Base-by-base conservation (phyloP, 2,113 vertebrate species). In the Oceanodroma tethys region DNA sequence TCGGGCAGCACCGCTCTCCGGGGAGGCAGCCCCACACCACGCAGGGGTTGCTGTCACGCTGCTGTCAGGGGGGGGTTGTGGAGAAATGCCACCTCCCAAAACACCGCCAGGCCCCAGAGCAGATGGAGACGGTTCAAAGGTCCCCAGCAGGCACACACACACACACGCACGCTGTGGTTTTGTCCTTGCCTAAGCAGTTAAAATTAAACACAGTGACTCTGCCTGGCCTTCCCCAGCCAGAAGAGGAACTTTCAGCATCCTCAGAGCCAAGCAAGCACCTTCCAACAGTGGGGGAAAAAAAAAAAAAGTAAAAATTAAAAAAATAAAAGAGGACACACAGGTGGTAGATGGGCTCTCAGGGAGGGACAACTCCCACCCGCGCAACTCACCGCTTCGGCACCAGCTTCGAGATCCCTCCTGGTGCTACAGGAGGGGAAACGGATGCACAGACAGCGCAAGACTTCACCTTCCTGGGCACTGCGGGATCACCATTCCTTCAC, bases 111-210 rank as follows among this genome's bases (percentile, higher is more conserved):
- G 93, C 94, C 91, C 93, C 88, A 34, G 81, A 91, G 81, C 95
- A 94, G 96, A 96, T 88, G 96, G 95, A 68, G 93, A 56, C 1
- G 3, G 91, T 94, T 95, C 93, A 93, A 81, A 96, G 95, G 94
- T 93, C 91, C 93, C 73, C 85, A 79, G 86, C 87, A 95, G 88
- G 67, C 75, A 34, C 56, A 55, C 72, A 36, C n/a, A 38, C n/a
- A 26, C 71, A 59, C 26, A 19, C 6, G 7, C 55, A 48, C 1
- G 0, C 78, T 59, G 94, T 0, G 13, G 84, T 95, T 96, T 96
- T 86, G 87, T 68, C 86, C 91, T 94, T 0, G 19, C 42, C 84
- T 53, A n/a, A 83, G 62, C 47, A 78, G 63, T 18, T 63, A 65
- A 76, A 95, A 94, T 93, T 25, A 94, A 95, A 88, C 78, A 29